Conservation (phyloP, 2,888 invertebrate genomes). For the Agrochola litura region DNA sequence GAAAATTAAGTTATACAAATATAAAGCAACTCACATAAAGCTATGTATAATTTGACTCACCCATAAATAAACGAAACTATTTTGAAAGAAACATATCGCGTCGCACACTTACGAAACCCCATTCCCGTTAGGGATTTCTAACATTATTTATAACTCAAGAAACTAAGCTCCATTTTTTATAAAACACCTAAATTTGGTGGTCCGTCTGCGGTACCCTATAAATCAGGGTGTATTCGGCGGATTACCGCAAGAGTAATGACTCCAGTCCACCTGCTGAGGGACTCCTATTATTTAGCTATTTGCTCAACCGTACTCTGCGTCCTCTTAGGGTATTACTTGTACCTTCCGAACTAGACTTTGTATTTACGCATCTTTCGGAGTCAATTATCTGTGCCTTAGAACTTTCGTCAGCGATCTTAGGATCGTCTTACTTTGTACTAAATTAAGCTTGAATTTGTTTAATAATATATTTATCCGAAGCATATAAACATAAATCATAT, state of each 20-base stretch:
- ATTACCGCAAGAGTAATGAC: constrained; percentile 90
- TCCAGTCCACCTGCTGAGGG: constrained; percentile 89
- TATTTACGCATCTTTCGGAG: constrained; percentile 17
- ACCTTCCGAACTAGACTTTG: constrained; percentile 33
- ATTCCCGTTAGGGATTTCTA: constrained; percentile 80
- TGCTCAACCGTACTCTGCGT: constrained; percentile 79
- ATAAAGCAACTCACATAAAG: constrained; percentile 32
- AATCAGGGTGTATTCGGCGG: constrained; percentile 89
- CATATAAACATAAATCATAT: constrained; percentile 59
- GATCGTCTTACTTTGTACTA: constrained; percentile 57
- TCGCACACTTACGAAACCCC: constrained; percentile 70
- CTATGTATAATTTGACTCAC: constrained; percentile 29
- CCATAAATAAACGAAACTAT: constrained; percentile 61
- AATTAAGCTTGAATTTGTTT: constrained; percentile 63
- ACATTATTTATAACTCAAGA: constrained; percentile 86
- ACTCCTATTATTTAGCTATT: constrained; percentile 86
- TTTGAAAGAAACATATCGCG: constrained; percentile 61
- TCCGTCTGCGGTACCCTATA: constrained; percentile 86
- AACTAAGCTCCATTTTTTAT: constrained; percentile 89
- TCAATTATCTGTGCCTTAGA: constrained; percentile 18
- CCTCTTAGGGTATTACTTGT: constrained; percentile 58
- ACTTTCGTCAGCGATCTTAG: constrained; percentile 40
- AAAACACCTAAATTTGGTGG: constrained; percentile 88
- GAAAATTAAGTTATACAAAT: neutral
- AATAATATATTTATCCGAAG: constrained; percentile 59